Evolutionary conservation across 53 echinoderm and acorn worm genomes (phyloP).

Genomic region (Paracentrotus lividus): DNA sequence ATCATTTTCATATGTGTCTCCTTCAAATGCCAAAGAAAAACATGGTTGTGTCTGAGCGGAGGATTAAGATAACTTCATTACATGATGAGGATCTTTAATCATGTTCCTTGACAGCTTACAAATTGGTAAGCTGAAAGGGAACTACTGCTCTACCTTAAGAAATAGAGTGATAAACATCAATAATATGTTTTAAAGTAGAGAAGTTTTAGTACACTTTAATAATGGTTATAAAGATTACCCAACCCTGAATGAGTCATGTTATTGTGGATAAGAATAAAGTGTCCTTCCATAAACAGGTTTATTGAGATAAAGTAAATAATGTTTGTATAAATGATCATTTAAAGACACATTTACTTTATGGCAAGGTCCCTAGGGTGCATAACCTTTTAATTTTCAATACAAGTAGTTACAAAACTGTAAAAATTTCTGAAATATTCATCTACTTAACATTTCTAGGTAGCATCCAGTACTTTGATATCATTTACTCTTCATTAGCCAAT

Average conservation of each 20-base stretch:
- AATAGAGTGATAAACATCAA: slow-evolving; percentile 36
- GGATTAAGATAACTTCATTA: slow-evolving; percentile 39
- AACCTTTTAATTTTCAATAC: neutral
- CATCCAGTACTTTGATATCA: neutral
- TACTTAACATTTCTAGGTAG: neutral
- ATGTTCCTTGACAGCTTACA: slow-evolving; percentile 32
- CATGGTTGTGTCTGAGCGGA: neutral
- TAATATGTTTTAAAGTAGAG: neutral
- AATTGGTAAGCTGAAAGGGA: slow-evolving; percentile 16
- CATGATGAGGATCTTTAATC: slow-evolving; percentile 34
- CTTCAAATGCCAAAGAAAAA: slow-evolving; percentile 2
- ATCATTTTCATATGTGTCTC: slow-evolving; percentile 33
- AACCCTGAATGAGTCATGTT: slow-evolving; percentile 10
- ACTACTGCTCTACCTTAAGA: neutral
- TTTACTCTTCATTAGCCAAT: no score
- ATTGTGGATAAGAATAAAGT: neutral
- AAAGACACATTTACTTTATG: neutral
- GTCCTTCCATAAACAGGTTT: neutral
- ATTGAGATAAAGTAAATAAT: neutral
- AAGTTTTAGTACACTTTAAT: neutral
- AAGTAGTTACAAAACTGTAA: neutral
- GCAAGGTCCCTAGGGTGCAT: neutral
- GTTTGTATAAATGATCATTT: neutral
- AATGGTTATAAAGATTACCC: neutral
- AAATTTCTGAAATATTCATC: neutral